These are phyloP conservation scores for Chelon labrosus DNA, from an alignment of 2,797 vertebrate genomes.

Conservation along the genomic window DNA sequence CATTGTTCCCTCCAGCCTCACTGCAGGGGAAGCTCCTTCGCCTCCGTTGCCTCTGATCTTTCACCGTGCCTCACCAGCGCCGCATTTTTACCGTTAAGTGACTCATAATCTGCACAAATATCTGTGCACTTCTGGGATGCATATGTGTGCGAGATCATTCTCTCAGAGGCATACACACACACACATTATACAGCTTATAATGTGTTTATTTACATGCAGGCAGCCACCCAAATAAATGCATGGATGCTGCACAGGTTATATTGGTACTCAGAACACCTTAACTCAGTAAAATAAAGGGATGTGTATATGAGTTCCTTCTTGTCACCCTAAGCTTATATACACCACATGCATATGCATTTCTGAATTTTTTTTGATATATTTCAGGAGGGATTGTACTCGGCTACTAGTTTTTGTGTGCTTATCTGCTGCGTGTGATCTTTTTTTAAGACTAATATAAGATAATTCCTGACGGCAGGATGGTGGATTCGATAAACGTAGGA, in stretches of 20 bases:
- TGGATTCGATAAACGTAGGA: slow-evolving; percentile 43
- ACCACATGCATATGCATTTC: neutral
- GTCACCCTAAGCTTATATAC: slow-evolving; percentile 36
- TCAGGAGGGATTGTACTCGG: neutral
- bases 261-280: neutral
- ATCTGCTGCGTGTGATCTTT: slow-evolving; percentile 23
- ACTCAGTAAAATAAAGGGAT: too few species aligned
- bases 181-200: slow-evolving; percentile 1
- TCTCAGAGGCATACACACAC: neutral
- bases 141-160: slow-evolving; percentile 27
- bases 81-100: slow-evolving; percentile 57
- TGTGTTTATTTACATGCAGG: slow-evolving; percentile 15
- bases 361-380: slow-evolving; percentile 4
- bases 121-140: slow-evolving; percentile 35
- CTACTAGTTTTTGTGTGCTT: slow-evolving; percentile 22
- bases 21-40: slow-evolving; percentile 78
- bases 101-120: slow-evolving; percentile 63
- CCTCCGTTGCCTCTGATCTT: slow-evolving; percentile 66
- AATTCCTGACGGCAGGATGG: slow-evolving; percentile 44
- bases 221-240: slow-evolving; percentile 4
- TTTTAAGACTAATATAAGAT: slow-evolving; percentile 49
- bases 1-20: slow-evolving; percentile 80
- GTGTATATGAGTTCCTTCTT: slow-evolving; percentile 8
- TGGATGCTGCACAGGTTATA: neutral
- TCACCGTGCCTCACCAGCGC: slow-evolving; percentile 46